Evolutionary conservation across 2,113 vertebrate genomes (phyloP), one percentile per base, ranked within the genome.

Genomic region (Zosterops borbonicus): DNA sequence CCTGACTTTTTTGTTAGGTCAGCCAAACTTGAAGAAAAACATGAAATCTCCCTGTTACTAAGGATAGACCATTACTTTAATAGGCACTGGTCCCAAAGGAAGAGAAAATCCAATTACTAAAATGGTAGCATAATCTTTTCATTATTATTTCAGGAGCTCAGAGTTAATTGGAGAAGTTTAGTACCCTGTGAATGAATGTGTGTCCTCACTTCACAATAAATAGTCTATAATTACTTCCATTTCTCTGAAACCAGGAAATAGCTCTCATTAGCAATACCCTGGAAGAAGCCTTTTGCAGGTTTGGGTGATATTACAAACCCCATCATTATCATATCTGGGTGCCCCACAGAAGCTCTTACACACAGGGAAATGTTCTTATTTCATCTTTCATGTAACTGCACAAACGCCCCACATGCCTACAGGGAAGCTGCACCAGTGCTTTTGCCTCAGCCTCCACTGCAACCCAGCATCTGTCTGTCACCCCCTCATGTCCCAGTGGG

Each of bases 161-260:
- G 67, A 90, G 71, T 94, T 95, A 95, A 94, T 69, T 95, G 82
- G 75, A 90, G 70, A 91, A 42, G 55, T 85, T 95, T 69, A 91
- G 70, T 29, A 47, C 22, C 23, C 52, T 41, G 58, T 41, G 62
- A 87, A 71, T 68, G 28, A 89, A 87, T 31, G n/a, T 37, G 49
- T 87, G 25, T 62, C 53, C 70, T 58, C 75, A 79, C 58, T 71
- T 58, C 37, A 35, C 15, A 84, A 85, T 87, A 85, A 95, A 85
- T 39, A 44, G 31, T 75, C 77, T 53, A 14, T 79, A 87, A 92
- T 87, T 73, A 71, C 53, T 87, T 82, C 39, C 9, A 27, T 65
- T 92, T 59, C 62, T 60, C 46, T 94, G 91, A 89, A 95, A 76
- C 14, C 42, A 58, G 62, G 44, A 83, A 37, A 69, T 28, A 65